Conservation (phyloP, 2,113 vertebrate genomes). For the Xiphophorus maculatus region DNA sequence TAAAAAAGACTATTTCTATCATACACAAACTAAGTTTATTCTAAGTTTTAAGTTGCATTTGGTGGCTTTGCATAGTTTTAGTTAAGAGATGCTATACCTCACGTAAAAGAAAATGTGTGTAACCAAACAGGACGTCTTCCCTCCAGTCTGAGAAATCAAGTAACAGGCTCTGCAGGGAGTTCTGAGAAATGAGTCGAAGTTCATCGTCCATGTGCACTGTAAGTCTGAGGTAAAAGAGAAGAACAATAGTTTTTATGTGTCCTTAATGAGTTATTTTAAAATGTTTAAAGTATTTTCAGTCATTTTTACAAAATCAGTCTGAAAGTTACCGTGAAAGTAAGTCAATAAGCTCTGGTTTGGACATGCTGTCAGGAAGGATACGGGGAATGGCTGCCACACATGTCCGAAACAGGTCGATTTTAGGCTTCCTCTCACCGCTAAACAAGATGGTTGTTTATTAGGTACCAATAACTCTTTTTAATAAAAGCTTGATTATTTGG, state of each 20-base stretch:
- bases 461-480: background rate
- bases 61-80: background rate
- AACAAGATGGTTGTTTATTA: constrained; percentile 21
- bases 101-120: constrained; percentile 94
- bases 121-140: constrained; percentile 96
- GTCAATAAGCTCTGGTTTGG: constrained; percentile 96
- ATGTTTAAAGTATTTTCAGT: background rate
- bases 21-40: background rate
- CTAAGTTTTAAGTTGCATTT: too few relatives aligned
- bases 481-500: background rate
- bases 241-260: background rate
- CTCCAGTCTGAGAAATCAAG: constrained; percentile 98
- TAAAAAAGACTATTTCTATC: background rate
- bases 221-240: constrained; percentile 76
- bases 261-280: background rate
- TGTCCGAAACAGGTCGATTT: constrained; percentile 97
- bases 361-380: constrained; percentile 97
- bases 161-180: constrained; percentile 95
- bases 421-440: constrained; percentile 97
- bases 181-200: constrained; percentile 96
- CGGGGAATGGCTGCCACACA: constrained; percentile 97
- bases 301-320: background rate
- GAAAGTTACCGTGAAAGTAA: constrained; percentile 89
- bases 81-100: constrained; percentile 72
- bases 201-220: constrained; percentile 99